A percentile compares a stretch with the other conserved stretches of the same genome.
These are phyloP conservation scores for Periparus ater DNA, from an alignment of 2,797 vertebrate genomes.

Conservation along the genomic window DNA sequence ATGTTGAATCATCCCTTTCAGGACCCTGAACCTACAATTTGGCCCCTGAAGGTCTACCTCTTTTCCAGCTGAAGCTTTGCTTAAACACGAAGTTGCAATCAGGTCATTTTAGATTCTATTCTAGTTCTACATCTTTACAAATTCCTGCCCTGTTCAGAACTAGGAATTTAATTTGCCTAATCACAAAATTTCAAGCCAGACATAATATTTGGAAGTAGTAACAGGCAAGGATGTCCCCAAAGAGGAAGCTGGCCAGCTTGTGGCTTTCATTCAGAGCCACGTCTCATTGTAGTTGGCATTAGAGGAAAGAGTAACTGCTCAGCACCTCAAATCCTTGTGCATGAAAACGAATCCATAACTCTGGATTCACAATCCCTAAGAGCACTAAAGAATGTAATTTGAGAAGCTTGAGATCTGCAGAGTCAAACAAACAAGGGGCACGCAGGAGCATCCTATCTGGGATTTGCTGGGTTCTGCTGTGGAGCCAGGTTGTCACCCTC, in stretches of 20 bases:
- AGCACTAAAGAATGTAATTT: neutral
- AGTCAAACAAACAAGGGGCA: neutral
- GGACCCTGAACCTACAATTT: neutral
- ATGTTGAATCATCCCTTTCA: neutral
- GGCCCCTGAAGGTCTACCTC: neutral
- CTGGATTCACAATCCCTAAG: neutral
- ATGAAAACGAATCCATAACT: neutral
- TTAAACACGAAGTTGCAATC: neutral
- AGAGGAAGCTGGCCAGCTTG: neutral
- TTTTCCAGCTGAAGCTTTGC: neutral
- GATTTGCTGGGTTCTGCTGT: neutral
- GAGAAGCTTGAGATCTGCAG: neutral
- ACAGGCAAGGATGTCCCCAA: neutral
- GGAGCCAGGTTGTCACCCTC: neutral
- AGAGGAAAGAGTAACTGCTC: neutral
- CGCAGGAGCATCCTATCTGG: accelerated
- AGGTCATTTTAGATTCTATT: neutral
- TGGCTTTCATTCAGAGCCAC: neutral
- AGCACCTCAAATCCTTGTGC: neutral
- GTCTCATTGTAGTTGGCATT: neutral
- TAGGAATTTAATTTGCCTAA: neutral
- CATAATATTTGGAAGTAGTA: neutral
- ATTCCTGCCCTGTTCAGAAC: neutral
- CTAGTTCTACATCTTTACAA: neutral
- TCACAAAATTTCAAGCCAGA: neutral